Evolutionary conservation across 2,113 vertebrate species (phyloP).

Genomic region (Rhagologus leucostigma): DNA sequence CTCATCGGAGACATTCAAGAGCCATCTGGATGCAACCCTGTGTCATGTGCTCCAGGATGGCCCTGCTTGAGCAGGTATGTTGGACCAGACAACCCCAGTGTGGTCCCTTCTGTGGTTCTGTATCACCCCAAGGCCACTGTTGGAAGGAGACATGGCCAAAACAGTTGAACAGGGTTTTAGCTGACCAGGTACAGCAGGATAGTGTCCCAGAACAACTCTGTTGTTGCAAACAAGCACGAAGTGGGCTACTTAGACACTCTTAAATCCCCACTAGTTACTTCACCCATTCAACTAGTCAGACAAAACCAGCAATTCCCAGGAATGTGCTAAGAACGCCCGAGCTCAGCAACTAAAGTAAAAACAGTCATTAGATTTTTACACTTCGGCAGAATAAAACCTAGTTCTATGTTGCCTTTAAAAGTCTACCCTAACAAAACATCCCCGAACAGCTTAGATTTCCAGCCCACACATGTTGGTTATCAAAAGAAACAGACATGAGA

Average conservation of each 20-base stretch:
- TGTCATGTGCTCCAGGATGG: not conserved
- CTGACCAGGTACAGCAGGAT: not conserved
- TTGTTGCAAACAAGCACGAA: not conserved
- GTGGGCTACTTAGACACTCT: not conserved
- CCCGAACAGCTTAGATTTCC: conserved; percentile 22
- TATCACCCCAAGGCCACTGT: not conserved
- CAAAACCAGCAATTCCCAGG: not conserved
- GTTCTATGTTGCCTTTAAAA: not conserved
- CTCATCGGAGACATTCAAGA: not conserved
- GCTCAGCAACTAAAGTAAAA: conserved; percentile 22
- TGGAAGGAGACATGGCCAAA: not conserved
- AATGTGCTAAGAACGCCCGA: not conserved
- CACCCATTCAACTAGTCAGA: not conserved
- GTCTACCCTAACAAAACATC: conserved; percentile 13
- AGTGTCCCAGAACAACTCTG: not conserved
- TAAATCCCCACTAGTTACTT: not conserved
- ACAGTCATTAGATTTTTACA: not conserved
- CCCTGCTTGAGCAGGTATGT: not conserved
- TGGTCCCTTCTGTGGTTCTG: not conserved
- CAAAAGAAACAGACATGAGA: not conserved
- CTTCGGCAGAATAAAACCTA: not conserved
- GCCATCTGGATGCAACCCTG: not conserved
- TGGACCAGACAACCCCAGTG: not conserved
- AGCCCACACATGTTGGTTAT: conserved; percentile 47
- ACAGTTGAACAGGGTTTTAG: not conserved